These are phyloP conservation scores for Crossaster papposus DNA, from an alignment of 53 echinoderm and acorn worm genomes.

Conservation along the genomic window DNA sequence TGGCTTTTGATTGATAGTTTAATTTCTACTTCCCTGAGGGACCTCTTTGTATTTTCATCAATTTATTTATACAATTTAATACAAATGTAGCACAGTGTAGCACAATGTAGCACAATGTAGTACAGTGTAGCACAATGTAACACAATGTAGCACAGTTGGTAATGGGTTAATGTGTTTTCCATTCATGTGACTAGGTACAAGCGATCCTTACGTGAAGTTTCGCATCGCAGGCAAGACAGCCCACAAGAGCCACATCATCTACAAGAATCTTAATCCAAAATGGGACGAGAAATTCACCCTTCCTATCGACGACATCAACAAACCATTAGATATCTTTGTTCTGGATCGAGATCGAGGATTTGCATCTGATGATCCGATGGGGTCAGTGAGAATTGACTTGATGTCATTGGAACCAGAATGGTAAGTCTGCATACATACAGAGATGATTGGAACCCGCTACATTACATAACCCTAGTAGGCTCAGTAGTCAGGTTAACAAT, in stretches of 20 bases:
- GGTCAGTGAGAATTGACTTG: constrained; percentile 81
- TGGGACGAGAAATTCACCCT: constrained; percentile 95
- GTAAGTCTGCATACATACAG: constrained; percentile 64
- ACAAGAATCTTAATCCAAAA: constrained; percentile 92
- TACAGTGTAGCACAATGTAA: no score
- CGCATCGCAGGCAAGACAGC: constrained; percentile 89
- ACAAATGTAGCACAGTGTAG: no score
- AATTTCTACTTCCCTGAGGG: no score
- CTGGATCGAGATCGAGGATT: constrained; percentile 91
- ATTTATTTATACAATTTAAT: no score
- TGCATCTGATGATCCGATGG: constrained; percentile 94
- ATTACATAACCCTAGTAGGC: not conserved
- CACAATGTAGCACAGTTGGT: no score
- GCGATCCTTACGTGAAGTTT: constrained; percentile 96
- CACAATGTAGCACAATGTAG: no score
- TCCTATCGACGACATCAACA: constrained; percentile 80
- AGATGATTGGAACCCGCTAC: no score
- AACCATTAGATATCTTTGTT: constrained; percentile 78
- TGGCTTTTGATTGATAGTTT: no score
- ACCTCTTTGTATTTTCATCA: no score
- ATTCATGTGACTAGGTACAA: constrained; percentile 65
- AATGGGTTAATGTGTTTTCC: no score
- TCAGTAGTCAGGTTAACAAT: not conserved
- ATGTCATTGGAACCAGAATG: constrained; percentile 77
- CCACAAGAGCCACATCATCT: constrained; percentile 91